Percentiles rank a stretch among this genome's conserved stretches.
These are phyloP conservation scores for Microctenopoma stevenorrisi DNA, from an alignment of 2,797 vertebrate genomes.

Conservation along the genomic window DNA sequence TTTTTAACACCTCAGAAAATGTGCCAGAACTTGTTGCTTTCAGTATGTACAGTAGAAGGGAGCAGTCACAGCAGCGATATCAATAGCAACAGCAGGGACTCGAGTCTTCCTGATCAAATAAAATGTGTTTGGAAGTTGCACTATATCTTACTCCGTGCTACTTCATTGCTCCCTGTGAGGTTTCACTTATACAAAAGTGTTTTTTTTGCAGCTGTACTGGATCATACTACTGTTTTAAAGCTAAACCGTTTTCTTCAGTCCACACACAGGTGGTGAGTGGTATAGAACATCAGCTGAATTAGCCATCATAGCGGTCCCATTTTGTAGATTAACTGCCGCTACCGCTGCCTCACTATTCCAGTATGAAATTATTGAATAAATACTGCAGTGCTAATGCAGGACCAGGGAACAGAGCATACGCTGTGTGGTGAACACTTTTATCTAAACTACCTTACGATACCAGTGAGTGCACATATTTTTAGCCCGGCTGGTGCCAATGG, in stretches of 20 bases:
- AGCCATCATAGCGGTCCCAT: conserved; percentile 53
- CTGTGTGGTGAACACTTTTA: conserved; percentile 41
- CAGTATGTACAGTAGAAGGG: neutral
- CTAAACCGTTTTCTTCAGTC: conserved; percentile 10
- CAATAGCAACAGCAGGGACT: neutral
- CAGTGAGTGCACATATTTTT: conserved; percentile 45
- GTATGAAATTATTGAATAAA: conserved; percentile 56
- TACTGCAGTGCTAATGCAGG: conserved; percentile 57
- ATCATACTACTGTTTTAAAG: conserved; percentile 1
- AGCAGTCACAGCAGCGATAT: neutral
- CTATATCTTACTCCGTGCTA: neutral
- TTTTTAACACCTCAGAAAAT: neutral
- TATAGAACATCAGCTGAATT: conserved; percentile 54
- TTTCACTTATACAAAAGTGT: neutral
- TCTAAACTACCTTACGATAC: conserved; percentile 46
- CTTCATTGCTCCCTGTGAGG: conserved; percentile 1
- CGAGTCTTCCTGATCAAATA: neutral
- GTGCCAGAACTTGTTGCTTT: neutral
- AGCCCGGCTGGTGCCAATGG: conserved; percentile 22
- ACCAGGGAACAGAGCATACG: conserved; percentile 46
- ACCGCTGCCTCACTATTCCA: conserved; percentile 47
- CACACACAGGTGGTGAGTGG: conserved; percentile 36
- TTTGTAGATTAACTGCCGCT: conserved; percentile 60
- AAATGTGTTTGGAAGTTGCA: neutral
- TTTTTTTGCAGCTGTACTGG: conserved; percentile 1